phyloP scores from a whole-genome alignment of 2,113 vertebrate genomes.

The Dissostichus mawsoni region DNA sequence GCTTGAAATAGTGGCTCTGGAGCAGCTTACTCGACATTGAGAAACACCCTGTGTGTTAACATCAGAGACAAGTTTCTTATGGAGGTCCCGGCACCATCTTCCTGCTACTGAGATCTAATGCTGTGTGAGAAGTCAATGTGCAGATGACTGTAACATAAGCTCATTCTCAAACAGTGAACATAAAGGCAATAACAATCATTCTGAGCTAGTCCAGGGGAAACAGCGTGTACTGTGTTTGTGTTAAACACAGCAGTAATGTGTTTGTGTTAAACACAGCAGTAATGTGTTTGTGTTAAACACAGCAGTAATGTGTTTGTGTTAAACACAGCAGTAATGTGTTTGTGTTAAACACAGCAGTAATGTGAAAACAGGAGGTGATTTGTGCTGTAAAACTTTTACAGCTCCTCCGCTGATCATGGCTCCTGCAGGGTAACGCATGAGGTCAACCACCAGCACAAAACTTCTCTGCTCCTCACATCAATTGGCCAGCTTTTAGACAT shows the following conservation, averaged over 20 bases:
- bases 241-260: conserved; percentile 30
- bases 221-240: conserved; percentile 37
- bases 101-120: conserved; percentile 32
- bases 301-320: conserved; percentile 44
- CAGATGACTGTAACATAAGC: neutral
- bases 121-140: neutral
- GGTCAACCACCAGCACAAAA: conserved; percentile 28
- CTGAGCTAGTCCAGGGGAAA: conserved; percentile 40
- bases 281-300: conserved; percentile 40
- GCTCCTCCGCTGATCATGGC: conserved; percentile 32
- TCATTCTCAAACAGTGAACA: neutral
- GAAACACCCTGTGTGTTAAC: neutral
- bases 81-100: neutral
- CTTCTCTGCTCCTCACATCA: conserved; percentile 1
- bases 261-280: too few species aligned
- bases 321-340: conserved; percentile 42
- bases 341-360: conserved; percentile 35
- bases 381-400: conserved; percentile 41
- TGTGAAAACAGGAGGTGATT: conserved; percentile 24
- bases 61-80: neutral
- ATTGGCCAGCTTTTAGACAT: neutral
- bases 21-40: too few species aligned
- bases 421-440: conserved; percentile 34
- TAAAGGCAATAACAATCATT: neutral
- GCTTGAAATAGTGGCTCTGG: too few species aligned